Conservation (phyloP, 2,888 invertebrate genomes). For the Heliconius ethilla region DNA sequence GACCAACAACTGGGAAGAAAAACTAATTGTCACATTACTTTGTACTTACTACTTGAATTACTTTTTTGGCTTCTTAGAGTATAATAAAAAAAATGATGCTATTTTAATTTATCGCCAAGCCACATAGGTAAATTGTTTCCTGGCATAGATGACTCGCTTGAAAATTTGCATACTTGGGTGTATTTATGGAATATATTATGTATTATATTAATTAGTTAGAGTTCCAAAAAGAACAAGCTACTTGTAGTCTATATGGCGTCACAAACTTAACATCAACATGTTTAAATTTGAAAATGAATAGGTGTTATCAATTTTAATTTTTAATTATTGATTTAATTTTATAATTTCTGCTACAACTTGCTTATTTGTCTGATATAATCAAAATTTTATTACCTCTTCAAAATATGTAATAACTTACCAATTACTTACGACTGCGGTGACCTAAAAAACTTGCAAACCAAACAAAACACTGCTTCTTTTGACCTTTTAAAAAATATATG, state of each 20-base stretch:
- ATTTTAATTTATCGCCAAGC: neutral
- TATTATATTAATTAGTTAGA: neutral
- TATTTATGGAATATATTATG: neutral
- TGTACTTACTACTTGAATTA: conserved; percentile 26
- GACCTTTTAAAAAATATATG: conserved; percentile 68
- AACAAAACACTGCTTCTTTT: conserved; percentile 30
- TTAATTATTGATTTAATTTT: neutral
- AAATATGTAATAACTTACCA: no score
- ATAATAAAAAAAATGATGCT: neutral
- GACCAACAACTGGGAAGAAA: conserved; percentile 42
- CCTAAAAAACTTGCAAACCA: conserved; percentile 17
- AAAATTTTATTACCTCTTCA: no score
- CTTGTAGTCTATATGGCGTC: neutral
- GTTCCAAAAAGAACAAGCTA: neutral
- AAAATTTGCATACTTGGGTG: neutral
- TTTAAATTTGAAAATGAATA: no score
- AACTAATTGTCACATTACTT: conserved; percentile 12
- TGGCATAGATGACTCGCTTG: no score
- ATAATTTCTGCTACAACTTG: neutral
- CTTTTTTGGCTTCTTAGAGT: conserved; percentile 2
- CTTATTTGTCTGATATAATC: neutral
- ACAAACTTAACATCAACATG: neutral
- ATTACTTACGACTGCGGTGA: conserved; percentile 1
- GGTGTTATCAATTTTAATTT: no score
- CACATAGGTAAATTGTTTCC: no score